Evolutionary conservation across 2,113 vertebrate species (phyloP), one percentile per base, ranked within the genome.

Genomic region (Rhea pennata): DNA sequence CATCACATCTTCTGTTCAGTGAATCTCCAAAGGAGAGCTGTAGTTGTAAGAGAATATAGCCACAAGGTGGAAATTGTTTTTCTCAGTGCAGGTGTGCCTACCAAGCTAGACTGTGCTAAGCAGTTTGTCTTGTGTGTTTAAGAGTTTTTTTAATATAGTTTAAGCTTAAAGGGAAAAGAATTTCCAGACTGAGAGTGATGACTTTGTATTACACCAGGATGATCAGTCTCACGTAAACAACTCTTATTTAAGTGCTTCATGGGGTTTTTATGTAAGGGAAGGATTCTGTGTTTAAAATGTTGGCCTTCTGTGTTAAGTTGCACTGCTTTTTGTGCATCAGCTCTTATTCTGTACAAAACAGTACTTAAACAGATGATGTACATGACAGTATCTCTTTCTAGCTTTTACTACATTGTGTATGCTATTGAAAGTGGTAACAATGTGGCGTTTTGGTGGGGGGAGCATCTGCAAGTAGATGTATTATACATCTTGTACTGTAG

Each of bases 361-460:
- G 42, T 4, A 1, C 26, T 7, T 6, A 4, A 21, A 3, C 36
- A 36, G 0, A 2, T 2, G 22, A 1, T 0, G 54, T 3, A 1
- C 21, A 19, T 20, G 33, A 14, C 19, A 13, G 51, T 1, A 1
- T 4, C 8, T 6, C 3, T 13, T 4, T 42, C 29, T 73, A 12
- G 31, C 48, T 39, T 9, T 21, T 1, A 2, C 14, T 10, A 3
- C 12, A 4, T 11, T 11, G 15, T 2, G 3, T 58, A 2, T 10
- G 8, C 73, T 7, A 0, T 6, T 1, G 19, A n/a, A 11, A 56
- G 23, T 10, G 16, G 36, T 24, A 65, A 40, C 39, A 1, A 7
- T 11, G 29, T 31, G 42, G 42, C 9, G 42, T 42, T 42, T 42
- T 42, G 9, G 42, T 42, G 20, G 20, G 12, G 17, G 7, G 11